Evolutionary conservation across 2,888 invertebrate genomes (phyloP), one percentile per base, ranked within the genome.

Genomic region (Troilus luridus): DNA sequence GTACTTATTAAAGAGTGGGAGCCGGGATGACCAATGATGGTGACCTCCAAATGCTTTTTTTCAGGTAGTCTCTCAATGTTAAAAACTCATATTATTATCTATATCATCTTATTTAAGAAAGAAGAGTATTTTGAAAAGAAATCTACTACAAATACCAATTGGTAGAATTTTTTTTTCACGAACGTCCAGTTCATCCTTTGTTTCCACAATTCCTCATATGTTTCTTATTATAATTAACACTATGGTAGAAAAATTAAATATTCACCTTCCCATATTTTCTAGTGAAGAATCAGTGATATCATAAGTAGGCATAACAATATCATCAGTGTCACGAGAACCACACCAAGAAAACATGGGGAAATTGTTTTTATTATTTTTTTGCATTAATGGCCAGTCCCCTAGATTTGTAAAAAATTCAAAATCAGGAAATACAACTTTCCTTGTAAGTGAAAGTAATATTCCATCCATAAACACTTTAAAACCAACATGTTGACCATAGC

Each of bases 261-360:
- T 93, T 93, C 94, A 97, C 98, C 98, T 96, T 93, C 98, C 98
- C 98, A 99, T 98, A 94, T 97, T 97, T 95, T 99, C 98, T 92
- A 99, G 94, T 1, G 98, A 96, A 21, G 99, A 97, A 94, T 98
- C 98, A 0, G 98, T 98, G 88, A 99, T 95, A 94, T 99, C 99
- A 94, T 99, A 99, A 0, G 99, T 99, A 12, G 99, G 99, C 95
- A 99, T 95, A 59, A 98, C 96, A 94, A 99, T 98, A 94, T 99
- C 99, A 93, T 95, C 95, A 10, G 97, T 96, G 92, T 97, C 96
- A 91, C 96, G 95, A 92, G 98, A 98, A 1, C 98, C 98, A 94
- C 99, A 99, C 99, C 99, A 99, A 24, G 99, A 99, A 94, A 99
- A 97, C 92, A 99, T 96, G 3, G 99, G 98, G 92, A 96, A 95